phyloP scores from a whole-genome alignment of 2,888 invertebrate species.

The Lepidocyrtinus sp. region DNA sequence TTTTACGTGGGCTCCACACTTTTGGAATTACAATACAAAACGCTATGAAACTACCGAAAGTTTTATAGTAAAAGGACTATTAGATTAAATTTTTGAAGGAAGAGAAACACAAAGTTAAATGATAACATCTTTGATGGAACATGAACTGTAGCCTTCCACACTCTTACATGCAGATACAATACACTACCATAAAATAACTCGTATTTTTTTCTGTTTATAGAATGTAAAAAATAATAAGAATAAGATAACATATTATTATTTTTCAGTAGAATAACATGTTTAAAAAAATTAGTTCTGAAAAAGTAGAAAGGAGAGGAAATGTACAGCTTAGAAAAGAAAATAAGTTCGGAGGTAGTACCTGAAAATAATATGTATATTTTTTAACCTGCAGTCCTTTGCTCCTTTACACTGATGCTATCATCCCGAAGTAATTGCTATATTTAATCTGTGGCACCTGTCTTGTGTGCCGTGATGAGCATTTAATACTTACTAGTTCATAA shows the following conservation, averaged over 20 bases:
- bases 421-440: background rate
- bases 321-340: background rate
- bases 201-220: background rate
- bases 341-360: background rate
- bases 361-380: background rate
- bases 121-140: too few relatives aligned
- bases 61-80: too few relatives aligned
- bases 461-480: background rate
- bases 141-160: too few relatives aligned
- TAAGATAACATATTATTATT: background rate
- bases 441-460: background rate
- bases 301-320: background rate
- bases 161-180: background rate
- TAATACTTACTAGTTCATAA: background rate
- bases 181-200: background rate
- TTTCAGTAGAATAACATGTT: background rate
- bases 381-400: background rate
- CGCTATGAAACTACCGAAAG: too few relatives aligned
- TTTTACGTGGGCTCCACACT: too few relatives aligned
- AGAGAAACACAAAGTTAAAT: too few relatives aligned
- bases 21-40: too few relatives aligned
- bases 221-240: background rate
- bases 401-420: background rate
- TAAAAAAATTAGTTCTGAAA: background rate
- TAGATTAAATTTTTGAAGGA: too few relatives aligned